Evolutionary conservation across 2,888 invertebrate species (phyloP).

Genomic region (Malacosoma neustria): DNA sequence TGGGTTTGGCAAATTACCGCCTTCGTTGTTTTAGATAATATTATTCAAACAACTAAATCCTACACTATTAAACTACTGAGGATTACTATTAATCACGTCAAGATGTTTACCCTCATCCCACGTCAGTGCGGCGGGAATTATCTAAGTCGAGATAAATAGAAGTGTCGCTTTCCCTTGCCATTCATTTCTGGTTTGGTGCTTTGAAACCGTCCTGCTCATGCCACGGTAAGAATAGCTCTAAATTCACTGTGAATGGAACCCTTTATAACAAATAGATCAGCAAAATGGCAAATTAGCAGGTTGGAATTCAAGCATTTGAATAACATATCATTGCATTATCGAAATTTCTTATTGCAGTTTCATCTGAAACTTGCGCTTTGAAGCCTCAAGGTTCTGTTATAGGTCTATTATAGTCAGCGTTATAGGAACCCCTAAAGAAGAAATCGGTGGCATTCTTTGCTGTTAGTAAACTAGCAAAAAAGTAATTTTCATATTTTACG

Average conservation of each 20-base stretch:
- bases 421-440: too few relatives aligned
- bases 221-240: conserved; percentile 28
- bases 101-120: conserved; percentile 68
- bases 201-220: conserved; percentile 37
- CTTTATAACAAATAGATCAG: conserved; percentile 26
- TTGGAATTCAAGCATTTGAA: too few relatives aligned
- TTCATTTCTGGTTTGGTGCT: conserved; percentile 32
- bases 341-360: too few relatives aligned
- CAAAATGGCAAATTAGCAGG: too few relatives aligned
- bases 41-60: conserved; percentile 60
- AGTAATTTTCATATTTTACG: too few relatives aligned
- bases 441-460: too few relatives aligned
- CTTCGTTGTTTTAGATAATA: conserved; percentile 34
- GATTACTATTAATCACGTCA: conserved; percentile 69
- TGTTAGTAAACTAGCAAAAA: too few relatives aligned
- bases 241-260: conserved; percentile 38
- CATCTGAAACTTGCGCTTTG: too few relatives aligned
- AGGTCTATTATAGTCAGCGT: too few relatives aligned
- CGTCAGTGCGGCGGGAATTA: conserved; percentile 59
- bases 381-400: too few relatives aligned
- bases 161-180: conserved; percentile 36
- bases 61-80: conserved; percentile 63
- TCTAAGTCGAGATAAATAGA: conserved; percentile 61
- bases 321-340: too few relatives aligned
- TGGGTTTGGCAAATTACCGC: conserved; percentile 33